Base-by-base conservation (phyloP, 2,888 invertebrate genomes). In the Campaea margaritaria region DNA sequence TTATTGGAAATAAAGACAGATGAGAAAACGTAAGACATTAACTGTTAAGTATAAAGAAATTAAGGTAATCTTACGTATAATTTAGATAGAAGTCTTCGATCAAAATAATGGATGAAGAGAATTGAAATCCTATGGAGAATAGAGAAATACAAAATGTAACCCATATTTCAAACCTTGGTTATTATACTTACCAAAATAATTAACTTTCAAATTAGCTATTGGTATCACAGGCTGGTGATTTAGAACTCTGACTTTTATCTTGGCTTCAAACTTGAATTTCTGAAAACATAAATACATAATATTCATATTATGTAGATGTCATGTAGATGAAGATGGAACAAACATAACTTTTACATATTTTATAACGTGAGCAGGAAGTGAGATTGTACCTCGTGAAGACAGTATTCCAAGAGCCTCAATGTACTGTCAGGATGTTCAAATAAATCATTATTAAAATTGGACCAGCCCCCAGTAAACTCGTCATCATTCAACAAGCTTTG, bases 361-460 rank as follows among this genome's bases (percentile, higher is more conserved):
- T n/a, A n/a, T n/a, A n/a, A n/a, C n/a, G n/a, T n/a, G n/a, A n/a
- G n/a, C n/a, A n/a, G n/a, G n/a, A n/a, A n/a, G n/a, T 31, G 13
- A 28, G 41, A 14, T 21, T 43, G 34, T 55, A 52, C 95, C 93
- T 97, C 95, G 88, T 97, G 96, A 90, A 97, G 95, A 49, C 97
- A 96, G 63, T 96, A 90, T 47, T 96, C 96, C 55, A 98, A 83
- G 57, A 95, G 94, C 53, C 94, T 93, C 47, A 98, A 87, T 13
- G 95, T 94, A 53, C 90, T 89, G 60, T 95, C 94, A 0, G 97
- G 96, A 61, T 93, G 94, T 58, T 94, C 94, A 68, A 93, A 89
- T 42, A 98, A 82, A 70, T 97, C 96, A 43, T 91, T 89, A 61
- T 85, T 83, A 69, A 97, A 93, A n/a, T 91, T 87, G 15, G 93